phyloP scores from a whole-genome alignment of 2,113 vertebrate species.

The Antechinus stuartii region DNA sequence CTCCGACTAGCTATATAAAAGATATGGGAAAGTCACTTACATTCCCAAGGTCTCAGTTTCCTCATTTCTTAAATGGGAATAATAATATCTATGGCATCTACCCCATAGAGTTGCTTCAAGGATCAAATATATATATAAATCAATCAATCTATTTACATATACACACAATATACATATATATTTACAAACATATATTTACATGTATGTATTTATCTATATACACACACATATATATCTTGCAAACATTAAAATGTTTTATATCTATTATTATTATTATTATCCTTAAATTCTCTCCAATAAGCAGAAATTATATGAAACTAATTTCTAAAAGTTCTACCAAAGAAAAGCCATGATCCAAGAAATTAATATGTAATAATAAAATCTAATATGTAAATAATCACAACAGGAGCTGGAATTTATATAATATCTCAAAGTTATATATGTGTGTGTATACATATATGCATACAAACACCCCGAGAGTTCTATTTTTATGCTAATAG shows the following conservation, averaged over 20 bases:
- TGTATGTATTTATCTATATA: background rate
- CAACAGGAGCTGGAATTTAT: background rate
- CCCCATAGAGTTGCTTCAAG: background rate
- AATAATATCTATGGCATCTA: background rate
- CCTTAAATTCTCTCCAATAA: background rate
- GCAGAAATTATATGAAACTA: background rate
- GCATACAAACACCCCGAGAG: fast-evolving
- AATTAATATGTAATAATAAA: background rate
- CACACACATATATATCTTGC: background rate
- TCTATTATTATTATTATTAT: background rate
- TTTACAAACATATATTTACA: background rate
- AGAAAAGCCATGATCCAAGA: background rate
- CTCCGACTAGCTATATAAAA: background rate
- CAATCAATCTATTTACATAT: no score
- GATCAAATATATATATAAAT: background rate
- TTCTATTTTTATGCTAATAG: background rate
- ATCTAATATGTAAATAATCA: background rate
- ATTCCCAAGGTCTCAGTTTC: background rate
- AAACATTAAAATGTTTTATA: background rate
- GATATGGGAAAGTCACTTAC: background rate
- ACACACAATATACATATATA: no score
- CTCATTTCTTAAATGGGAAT: background rate
- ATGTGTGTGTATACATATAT: background rate
- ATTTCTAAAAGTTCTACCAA: background rate
- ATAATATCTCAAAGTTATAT: background rate